These are phyloP conservation scores for Peribatodes rhomboidaria DNA, from an alignment of 2,888 invertebrate genomes.

Conservation along the genomic window DNA sequence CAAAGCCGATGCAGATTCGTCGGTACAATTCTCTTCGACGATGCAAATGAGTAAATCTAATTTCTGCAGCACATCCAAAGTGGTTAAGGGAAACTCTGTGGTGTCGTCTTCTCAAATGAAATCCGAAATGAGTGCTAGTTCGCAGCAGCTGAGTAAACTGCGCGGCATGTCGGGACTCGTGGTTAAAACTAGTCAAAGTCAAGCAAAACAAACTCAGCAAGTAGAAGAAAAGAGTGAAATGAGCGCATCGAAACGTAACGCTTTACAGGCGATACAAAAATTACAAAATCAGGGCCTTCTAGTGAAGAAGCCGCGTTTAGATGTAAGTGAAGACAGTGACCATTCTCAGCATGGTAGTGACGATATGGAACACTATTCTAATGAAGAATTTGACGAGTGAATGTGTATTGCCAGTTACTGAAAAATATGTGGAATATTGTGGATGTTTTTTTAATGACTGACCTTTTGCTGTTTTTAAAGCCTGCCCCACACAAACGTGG, in stretches of 20 bases:
- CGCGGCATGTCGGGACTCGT: conserved; percentile 69
- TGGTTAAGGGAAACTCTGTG: conserved; percentile 67
- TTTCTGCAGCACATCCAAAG: conserved; percentile 66
- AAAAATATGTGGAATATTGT: conserved; percentile 1
- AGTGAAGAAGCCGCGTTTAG: conserved; percentile 76
- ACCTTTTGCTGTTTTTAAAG: conserved; percentile 25
- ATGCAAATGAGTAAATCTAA: conserved; percentile 67
- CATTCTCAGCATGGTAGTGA: conserved; percentile 59
- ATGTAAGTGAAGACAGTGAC: conserved; percentile 62
- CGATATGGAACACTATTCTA: conserved; percentile 53
- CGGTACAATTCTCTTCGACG: conserved; percentile 61
- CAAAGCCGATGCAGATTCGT: conserved; percentile 51
- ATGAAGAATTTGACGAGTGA: conserved; percentile 56
- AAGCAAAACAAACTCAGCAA: conserved; percentile 68
- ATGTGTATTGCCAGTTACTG: conserved; percentile 2
- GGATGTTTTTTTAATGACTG: conserved; percentile 46
- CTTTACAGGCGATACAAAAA: conserved; percentile 78
- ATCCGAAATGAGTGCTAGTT: conserved; percentile 67
- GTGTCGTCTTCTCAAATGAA: conserved; percentile 70
- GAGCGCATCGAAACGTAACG: conserved; percentile 64
- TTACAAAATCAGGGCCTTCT: conserved; percentile 78
- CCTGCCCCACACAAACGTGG: too few species aligned
- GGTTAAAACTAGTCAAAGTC: conserved; percentile 70
- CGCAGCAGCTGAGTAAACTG: conserved; percentile 70
- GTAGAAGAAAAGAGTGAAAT: conserved; percentile 70